Evolutionary conservation across 2,113 vertebrate genomes (phyloP), one percentile per base, ranked within the genome.

Genomic region (Acinonyx jubatus): DNA sequence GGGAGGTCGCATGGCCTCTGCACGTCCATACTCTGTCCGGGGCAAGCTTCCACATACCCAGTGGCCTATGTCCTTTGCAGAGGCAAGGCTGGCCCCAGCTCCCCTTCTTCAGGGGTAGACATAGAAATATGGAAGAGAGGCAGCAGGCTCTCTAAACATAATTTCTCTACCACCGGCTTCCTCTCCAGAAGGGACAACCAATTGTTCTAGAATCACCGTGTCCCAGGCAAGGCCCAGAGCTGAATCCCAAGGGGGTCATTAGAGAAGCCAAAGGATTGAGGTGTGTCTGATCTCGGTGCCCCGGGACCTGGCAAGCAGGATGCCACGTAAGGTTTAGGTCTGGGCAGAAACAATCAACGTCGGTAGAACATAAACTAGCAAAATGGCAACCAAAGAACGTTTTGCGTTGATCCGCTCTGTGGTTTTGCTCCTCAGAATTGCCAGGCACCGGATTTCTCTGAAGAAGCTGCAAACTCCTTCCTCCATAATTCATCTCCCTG

Each of bases 391-490:
- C 21, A 16, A 68, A 88, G 95, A 79, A 10, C 45, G 0, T 1
- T 52, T 31, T 18, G 66, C 23, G 13, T 78, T 68, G 33, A 78
- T 25, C 93, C 33, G 91, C 76, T 10, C 65, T 25, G n/a, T 4
- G 0, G 45, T 79, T 93, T 95, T 74, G 52, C 95, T 87, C 81
- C 48, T 4, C 16, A 0, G 95, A 92, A 94, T 92, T 41, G 79
- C 96, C 36, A 65, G 52, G 79, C 95, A 78, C 71, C 6, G 9
- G 90, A 95, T 97, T 95, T 91, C 96, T 85, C 91, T 38, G 89
- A 92, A 97, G 97, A 96, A 98, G 87, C 97, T 85, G 97, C 96
- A 98, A 87, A 94, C 90, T 97, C 95, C 76, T 80, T 94, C 97
- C 94, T 61, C 97, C 96, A 94, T 98, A 91, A 83, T 69, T 41